Percentiles rank a stretch among this genome's conserved stretches.
phyloP scores from a whole-genome alignment of 2,888 invertebrate species.

The Rambutsinella grinnellia region DNA sequence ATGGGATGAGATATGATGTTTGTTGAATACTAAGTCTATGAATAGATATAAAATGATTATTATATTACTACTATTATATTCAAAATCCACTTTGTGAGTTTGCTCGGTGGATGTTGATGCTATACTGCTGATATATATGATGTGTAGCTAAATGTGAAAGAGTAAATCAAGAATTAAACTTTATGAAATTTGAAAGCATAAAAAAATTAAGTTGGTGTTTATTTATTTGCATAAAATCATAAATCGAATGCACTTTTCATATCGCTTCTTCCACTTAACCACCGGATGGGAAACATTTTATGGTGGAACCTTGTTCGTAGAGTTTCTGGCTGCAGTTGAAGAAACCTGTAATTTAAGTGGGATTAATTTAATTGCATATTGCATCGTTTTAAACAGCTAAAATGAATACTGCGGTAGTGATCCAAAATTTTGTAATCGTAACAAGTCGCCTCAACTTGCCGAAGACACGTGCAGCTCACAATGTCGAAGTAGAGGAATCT shows the following conservation, averaged over 20 bases:
- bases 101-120: constrained; percentile 39
- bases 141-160: constrained; percentile 48
- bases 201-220: not conserved
- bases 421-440: not conserved
- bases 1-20: constrained; percentile 15
- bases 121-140: constrained; percentile 43
- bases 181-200: constrained; percentile 46
- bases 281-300: too few species aligned
- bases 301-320: too few species aligned
- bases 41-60: not conserved
- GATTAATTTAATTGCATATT: not conserved
- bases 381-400: too few species aligned
- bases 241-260: too few species aligned
- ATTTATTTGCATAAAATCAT: constrained; percentile 2
- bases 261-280: not conserved
- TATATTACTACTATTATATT: constrained; percentile 7
- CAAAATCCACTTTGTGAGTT: constrained; percentile 45
- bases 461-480: not conserved
- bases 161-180: constrained; percentile 36
- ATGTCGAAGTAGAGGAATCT: not conserved
- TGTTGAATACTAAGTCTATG: constrained; percentile 36
- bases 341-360: not conserved
- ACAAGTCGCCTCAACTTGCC: not conserved
- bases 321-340: not conserved
- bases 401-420: too few species aligned